phyloP scores from a whole-genome alignment of 2,888 invertebrate species.

The Disparrhopalites patrizii region DNA sequence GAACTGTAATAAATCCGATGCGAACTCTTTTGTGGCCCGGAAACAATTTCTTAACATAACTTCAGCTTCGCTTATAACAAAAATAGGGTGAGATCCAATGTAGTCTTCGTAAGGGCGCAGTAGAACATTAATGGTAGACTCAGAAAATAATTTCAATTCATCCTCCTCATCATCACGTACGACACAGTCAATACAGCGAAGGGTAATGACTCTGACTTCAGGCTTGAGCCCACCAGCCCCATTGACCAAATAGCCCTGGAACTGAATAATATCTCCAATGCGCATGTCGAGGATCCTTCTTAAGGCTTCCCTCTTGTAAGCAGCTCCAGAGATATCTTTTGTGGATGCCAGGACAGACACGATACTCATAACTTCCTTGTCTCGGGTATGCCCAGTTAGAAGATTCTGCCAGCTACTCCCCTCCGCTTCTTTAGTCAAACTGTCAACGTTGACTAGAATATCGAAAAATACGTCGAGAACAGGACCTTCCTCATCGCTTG shows the following conservation, averaged over 20 bases:
- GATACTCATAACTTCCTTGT: constrained; percentile 29
- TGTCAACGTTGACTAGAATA: constrained; percentile 19
- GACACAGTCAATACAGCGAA: constrained; percentile 38
- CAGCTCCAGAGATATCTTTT: constrained; percentile 14
- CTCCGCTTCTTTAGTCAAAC: neutral
- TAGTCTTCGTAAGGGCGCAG: constrained; percentile 8
- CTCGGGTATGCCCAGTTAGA: neutral
- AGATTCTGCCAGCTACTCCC: constrained; percentile 19
- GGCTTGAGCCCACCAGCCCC: constrained; percentile 40
- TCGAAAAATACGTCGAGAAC: constrained; percentile 16
- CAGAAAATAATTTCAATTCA: constrained; percentile 18
- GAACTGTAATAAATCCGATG: no score
- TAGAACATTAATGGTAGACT: neutral
- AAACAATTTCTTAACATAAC: neutral
- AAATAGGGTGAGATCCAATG: constrained; percentile 8
- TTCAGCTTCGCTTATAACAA: constrained; percentile 10
- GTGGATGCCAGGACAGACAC: constrained; percentile 32
- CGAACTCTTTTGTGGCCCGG: neutral
- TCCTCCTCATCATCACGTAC: constrained; percentile 31
- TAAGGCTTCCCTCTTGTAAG: constrained; percentile 28
- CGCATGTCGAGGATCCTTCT: constrained; percentile 37
- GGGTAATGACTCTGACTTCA: constrained; percentile 34
- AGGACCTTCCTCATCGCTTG: neutral
- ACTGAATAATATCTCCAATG: constrained; percentile 42
- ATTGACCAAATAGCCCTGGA: constrained; percentile 37